A percentile compares a stretch with the other conserved stretches of the same genome.
Evolutionary conservation across 2,113 vertebrate species (phyloP).

Genomic region (Saccopteryx leptura): DNA sequence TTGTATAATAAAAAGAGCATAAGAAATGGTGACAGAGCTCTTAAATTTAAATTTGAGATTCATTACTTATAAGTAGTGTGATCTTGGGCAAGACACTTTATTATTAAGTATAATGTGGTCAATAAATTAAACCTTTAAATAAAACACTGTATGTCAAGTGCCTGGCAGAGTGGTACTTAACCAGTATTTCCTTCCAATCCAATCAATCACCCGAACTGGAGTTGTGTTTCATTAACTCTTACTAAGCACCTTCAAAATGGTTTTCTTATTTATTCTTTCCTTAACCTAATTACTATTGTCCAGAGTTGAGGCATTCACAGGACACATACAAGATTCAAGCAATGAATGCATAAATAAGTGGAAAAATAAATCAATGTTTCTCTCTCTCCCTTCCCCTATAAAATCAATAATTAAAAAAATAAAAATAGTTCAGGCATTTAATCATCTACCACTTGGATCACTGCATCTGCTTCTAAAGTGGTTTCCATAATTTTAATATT

Average conservation of each 20-base stretch:
- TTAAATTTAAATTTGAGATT: constrained; percentile 23
- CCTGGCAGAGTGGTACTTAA: not conserved
- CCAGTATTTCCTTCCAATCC: not conserved
- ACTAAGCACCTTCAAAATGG: not conserved
- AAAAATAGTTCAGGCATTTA: not conserved
- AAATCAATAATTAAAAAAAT: no score
- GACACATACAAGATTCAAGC: no score
- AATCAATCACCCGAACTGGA: not conserved
- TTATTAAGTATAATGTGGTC: not conserved
- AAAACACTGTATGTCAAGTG: not conserved
- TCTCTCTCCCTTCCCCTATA: no score
- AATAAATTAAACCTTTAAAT: not conserved
- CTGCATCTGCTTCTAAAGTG: not conserved
- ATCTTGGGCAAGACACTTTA: not conserved
- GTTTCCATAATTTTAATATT: constrained; percentile 21
- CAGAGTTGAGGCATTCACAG: not conserved
- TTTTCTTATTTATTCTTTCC: not conserved
- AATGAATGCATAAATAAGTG: no score
- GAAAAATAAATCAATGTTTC: no score
- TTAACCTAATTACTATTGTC: not conserved
- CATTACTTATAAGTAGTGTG: not conserved
- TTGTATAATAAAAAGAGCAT: not conserved
- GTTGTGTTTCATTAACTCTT: not conserved
- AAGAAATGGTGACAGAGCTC: not conserved
- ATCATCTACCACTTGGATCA: not conserved